Percentiles rank a stretch among this genome's conserved stretches.
These are phyloP conservation scores for Alca torda DNA, from an alignment of 2,797 vertebrate genomes.

Conservation along the genomic window DNA sequence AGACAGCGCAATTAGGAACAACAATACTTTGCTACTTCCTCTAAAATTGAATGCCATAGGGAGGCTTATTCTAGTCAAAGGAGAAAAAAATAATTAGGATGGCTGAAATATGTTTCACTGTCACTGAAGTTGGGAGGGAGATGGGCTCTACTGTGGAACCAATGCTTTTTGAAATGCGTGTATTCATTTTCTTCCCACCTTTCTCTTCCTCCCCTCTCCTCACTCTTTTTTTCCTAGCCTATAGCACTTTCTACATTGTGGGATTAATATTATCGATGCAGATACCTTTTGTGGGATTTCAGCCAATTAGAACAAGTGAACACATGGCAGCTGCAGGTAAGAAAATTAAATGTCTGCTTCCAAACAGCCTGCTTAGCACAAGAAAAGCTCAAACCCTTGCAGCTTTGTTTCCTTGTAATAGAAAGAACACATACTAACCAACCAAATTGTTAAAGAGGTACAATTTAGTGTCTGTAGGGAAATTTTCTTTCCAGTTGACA, in stretches of 20 bases:
- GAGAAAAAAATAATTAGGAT: neutral
- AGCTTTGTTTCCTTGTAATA: neutral
- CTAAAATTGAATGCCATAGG: neutral
- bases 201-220: neutral
- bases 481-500: neutral
- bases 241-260: conserved; percentile 98
- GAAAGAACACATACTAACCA: neutral
- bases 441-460: neutral
- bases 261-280: conserved; percentile 98
- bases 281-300: conserved; percentile 98
- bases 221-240: conserved; percentile 79
- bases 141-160: neutral
- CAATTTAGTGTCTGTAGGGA: neutral
- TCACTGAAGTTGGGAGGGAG: neutral
- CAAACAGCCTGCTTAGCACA: neutral
- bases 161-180: neutral
- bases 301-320: conserved; percentile 98
- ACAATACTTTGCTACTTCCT: neutral
- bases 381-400: neutral
- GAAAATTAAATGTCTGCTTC: neutral
- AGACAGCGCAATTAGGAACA: neutral
- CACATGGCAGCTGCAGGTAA: conserved; percentile 98
- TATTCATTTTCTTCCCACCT: neutral
- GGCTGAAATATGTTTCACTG: neutral
- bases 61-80: neutral